Percentiles rank a stretch among this genome's conserved stretches.
Evolutionary conservation across 2,888 invertebrate species (phyloP).

Genomic region (Pollenia griseotomentosa): DNA sequence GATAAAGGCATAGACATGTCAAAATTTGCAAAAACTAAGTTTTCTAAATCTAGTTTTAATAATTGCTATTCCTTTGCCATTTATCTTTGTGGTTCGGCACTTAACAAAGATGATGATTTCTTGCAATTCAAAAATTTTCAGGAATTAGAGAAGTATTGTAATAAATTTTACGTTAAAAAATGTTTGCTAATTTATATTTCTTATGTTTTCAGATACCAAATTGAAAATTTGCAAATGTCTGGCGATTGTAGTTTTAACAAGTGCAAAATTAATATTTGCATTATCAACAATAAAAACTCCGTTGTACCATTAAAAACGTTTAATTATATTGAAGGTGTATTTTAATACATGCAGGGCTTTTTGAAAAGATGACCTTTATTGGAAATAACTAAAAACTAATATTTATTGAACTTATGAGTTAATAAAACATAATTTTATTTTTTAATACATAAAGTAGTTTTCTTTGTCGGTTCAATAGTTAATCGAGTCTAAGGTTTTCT

Average conservation of each 20-base stretch:
- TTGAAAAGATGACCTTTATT: too few species aligned
- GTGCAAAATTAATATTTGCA: slow-evolving; percentile 71
- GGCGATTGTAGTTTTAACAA: slow-evolving; percentile 73
- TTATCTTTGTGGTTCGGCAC: slow-evolving; percentile 83
- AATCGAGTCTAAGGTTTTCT: too few species aligned
- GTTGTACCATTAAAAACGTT: slow-evolving; percentile 41
- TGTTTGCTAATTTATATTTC: not conserved
- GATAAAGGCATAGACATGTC: slow-evolving; percentile 78
- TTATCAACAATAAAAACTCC: slow-evolving; percentile 67
- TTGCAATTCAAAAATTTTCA: slow-evolving; percentile 56
- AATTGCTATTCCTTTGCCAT: slow-evolving; percentile 85
- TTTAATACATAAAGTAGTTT: too few species aligned
- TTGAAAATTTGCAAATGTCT: slow-evolving; percentile 61
- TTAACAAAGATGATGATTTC: slow-evolving; percentile 75
- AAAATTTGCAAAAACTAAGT: slow-evolving; percentile 83
- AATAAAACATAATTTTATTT: too few species aligned
- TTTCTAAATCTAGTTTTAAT: slow-evolving; percentile 83
- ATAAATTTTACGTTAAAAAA: not conserved
- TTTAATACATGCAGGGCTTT: not conserved
- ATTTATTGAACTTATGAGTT: too few species aligned
- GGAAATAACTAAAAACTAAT: too few species aligned
- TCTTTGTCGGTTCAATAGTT: too few species aligned
- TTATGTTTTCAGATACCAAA: slow-evolving; percentile 54
- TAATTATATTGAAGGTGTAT: slow-evolving; percentile 64
- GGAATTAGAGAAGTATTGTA: slow-evolving; percentile 72